These are phyloP conservation scores for Herpailurus yagouaroundi DNA, from an alignment of 2,113 vertebrate genomes.

Conservation along the genomic window DNA sequence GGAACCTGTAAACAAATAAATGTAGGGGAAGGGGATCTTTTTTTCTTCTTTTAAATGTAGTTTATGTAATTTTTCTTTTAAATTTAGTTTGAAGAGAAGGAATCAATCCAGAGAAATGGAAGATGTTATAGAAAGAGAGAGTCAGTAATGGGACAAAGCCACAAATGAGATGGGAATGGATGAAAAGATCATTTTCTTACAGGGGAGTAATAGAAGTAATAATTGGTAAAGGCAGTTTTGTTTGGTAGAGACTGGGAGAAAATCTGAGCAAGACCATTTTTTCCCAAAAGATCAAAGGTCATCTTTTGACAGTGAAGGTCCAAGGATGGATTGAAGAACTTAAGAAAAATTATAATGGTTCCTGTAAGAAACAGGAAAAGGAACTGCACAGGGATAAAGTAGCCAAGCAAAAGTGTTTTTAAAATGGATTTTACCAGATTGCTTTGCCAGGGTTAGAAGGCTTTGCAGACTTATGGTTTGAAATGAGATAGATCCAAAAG, in stretches of 20 bases:
- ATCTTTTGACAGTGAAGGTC: neutral
- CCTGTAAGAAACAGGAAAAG: neutral
- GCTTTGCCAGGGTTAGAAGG: neutral
- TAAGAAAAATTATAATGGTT: slow-evolving; percentile 2
- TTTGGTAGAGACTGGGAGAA: neutral
- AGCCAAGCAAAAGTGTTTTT: slow-evolving; percentile 15
- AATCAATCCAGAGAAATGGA: slow-evolving; percentile 17
- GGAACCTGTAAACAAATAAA: neutral
- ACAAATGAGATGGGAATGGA: neutral
- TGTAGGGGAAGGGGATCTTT: neutral
- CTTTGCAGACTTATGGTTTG: neutral
- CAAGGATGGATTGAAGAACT: neutral
- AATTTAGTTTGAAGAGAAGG: slow-evolving; percentile 32
- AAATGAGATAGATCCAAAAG: slow-evolving; percentile 21
- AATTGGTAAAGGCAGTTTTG: neutral
- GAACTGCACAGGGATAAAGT: neutral
- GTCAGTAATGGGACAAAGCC: neutral
- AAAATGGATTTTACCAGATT: neutral
- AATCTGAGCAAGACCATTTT: neutral
- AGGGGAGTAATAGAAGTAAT: neutral
- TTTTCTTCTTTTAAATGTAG: neutral
- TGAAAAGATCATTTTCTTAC: neutral
- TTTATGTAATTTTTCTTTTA: slow-evolving; percentile 21
- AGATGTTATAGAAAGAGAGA: neutral
- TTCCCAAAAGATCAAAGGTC: slow-evolving; percentile 20